Evolutionary conservation across 2,797 vertebrate genomes (phyloP).

Genomic region (Notolepis coatsorum): DNA sequence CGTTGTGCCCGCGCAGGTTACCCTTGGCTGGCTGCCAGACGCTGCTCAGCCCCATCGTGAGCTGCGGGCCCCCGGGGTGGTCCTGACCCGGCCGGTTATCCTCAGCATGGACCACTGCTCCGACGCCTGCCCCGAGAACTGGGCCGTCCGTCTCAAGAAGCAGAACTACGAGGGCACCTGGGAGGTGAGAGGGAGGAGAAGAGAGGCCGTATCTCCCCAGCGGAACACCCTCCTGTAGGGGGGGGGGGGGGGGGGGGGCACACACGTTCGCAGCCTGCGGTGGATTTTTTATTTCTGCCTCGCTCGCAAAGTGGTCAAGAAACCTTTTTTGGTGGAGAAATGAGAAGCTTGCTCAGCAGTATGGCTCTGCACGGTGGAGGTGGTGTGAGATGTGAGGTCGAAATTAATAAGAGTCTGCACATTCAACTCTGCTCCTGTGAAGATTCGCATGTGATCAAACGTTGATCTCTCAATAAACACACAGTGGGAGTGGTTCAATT

Average conservation of each 20-base stretch:
- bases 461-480: too few relatives aligned
- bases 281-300: conserved; percentile 52
- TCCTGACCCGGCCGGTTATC: conserved; percentile 95
- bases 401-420: too few relatives aligned
- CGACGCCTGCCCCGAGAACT: conserved; percentile 94
- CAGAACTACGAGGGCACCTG: conserved; percentile 95
- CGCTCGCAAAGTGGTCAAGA: conserved; percentile 41
- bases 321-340: conserved; percentile 41
- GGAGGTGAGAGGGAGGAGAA: conserved; percentile 87
- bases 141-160: conserved; percentile 97
- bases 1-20: conserved; percentile 81
- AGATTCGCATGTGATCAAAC: too few relatives aligned
- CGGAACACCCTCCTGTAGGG: conserved; percentile 44
- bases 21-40: conserved; percentile 97
- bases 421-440: too few relatives aligned
- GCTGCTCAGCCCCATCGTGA: conserved; percentile 95
- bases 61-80: conserved; percentile 95
- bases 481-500: too few relatives aligned
- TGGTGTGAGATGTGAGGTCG: too few relatives aligned
- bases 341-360: conserved; percentile 32
- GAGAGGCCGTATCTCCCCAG: conserved; percentile 21
- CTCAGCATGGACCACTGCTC: conserved; percentile 97
- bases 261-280: conserved; percentile 40
- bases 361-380: too few relatives aligned
- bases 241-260: too few relatives aligned